phyloP scores from a whole-genome alignment of 1,140 invertebrate species.

The Megathymus violae region DNA sequence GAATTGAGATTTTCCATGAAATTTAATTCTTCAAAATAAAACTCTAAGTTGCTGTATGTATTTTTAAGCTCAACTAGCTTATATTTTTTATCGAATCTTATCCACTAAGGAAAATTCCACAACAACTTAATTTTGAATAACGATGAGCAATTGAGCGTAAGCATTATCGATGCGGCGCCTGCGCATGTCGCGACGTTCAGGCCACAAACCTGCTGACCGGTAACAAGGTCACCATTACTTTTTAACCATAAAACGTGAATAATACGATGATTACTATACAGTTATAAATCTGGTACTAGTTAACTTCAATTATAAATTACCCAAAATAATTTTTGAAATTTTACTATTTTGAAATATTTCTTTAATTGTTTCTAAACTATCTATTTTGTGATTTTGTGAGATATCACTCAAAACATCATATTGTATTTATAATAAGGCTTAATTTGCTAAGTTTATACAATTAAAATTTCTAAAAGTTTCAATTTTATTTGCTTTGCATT shows the following conservation, averaged over 20 bases:
- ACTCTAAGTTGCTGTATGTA: too few relatives aligned
- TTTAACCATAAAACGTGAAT: slow-evolving; percentile 15
- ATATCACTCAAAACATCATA: too few relatives aligned
- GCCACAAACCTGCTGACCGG: slow-evolving; percentile 13
- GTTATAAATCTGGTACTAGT: not conserved
- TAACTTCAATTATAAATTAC: too few relatives aligned
- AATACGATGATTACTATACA: too few relatives aligned
- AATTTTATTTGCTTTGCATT: not conserved
- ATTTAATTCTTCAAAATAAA: not conserved
- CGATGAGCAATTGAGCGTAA: slow-evolving; percentile 8
- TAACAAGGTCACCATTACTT: slow-evolving; percentile 20
- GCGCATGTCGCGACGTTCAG: slow-evolving; percentile 6
- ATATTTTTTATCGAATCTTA: slow-evolving; percentile 25
- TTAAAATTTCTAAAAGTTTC: not conserved
- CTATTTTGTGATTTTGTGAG: too few relatives aligned
- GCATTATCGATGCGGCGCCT: slow-evolving; percentile 22
- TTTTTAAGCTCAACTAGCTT: too few relatives aligned
- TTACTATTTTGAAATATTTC: too few relatives aligned
- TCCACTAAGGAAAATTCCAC: slow-evolving; percentile 19
- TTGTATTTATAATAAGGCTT: too few relatives aligned
- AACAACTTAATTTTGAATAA: slow-evolving; percentile 11
- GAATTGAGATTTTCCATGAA: too few relatives aligned
- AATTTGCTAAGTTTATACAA: too few relatives aligned
- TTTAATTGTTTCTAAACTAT: too few relatives aligned
- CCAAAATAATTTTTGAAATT: too few relatives aligned